Base-by-base conservation (phyloP, 2,113 vertebrate species). In the Nycticorax nycticorax region DNA sequence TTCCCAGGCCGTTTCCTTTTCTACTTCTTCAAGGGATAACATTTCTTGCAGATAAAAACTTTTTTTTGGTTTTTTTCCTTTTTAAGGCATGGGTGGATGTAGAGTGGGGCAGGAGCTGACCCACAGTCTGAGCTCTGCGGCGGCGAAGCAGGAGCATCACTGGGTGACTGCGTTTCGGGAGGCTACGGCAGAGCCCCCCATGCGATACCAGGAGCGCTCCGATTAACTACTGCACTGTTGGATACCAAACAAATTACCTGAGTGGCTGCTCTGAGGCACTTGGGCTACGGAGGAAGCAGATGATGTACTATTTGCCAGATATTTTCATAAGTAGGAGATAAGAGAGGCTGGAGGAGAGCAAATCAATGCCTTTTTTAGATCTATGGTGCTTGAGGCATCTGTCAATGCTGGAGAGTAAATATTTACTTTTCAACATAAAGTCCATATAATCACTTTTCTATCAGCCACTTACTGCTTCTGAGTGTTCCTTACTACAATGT, bases 361-460 rank as follows among this genome's bases (percentile, higher is more conserved):
- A 96, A 97, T 97, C 84, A 37, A 96, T 97, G 94, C 90, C 84
- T 94, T 93, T 92, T 96, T 96, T 92, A 95, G 72, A 88, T 95
- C 93, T 95, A 80, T 88, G 90, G 94, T 94, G 75, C 91, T 96
- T 73, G 78, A 97, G 86, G 96, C 96, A 93, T 97, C 95, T 96
- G 96, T 97, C 97, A 97, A 96, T 97, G 96, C 85, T 90, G 90
- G 91, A 90, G 89, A 95, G 97, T 96, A 97, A 97, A 97, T 97
- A 97, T 97, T 97, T 97, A 97, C 96, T 94, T 96, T 96, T 91
- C 62, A 96, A 71, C 96, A 89, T 97, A 79, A 96, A 97, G 97
- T 97, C 94, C 94, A 93, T 97, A 96, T 96, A 97, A 97, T 97
- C 96, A 96, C 97, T 97, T 97, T 97, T 97, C 96, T 92, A 75